Conservation (phyloP, 1,140 invertebrate genomes). For the Cotesia chilonis region DNA sequence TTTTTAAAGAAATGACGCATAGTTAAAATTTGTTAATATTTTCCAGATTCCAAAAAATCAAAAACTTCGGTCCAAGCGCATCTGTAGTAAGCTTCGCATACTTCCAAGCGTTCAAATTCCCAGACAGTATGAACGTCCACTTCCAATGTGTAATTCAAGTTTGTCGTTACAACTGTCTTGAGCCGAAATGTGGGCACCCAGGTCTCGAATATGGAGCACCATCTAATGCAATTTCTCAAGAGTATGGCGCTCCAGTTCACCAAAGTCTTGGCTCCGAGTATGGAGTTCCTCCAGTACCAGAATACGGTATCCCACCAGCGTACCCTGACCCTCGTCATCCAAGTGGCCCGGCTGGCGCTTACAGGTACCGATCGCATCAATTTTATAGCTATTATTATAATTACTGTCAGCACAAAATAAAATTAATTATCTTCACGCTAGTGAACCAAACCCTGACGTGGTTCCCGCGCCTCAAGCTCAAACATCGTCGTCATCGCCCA, state of each 20-base stretch:
- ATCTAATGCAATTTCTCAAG: constrained; percentile 69
- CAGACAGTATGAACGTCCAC: constrained; percentile 96
- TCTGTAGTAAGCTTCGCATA: constrained; percentile 94
- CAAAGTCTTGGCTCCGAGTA: constrained; percentile 73
- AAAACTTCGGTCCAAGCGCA: constrained; percentile 93
- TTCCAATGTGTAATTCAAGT: constrained; percentile 97
- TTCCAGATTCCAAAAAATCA: constrained; percentile 90
- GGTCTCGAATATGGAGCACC: constrained; percentile 78
- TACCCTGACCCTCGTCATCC: constrained; percentile 85
- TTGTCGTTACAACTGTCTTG: constrained; percentile 91
- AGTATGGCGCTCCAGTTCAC: constrained; percentile 73
- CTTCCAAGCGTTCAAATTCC: constrained; percentile 97
- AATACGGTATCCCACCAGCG: constrained; percentile 79
- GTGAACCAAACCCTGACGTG: constrained; percentile 80
- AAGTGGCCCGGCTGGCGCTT: constrained; percentile 80
- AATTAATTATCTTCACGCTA: constrained; percentile 16
- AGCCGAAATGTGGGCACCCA: constrained; percentile 82
- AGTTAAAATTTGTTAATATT: not conserved
- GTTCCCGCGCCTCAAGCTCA: constrained; percentile 82
- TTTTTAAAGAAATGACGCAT: not conserved
- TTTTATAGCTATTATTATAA: not conserved
- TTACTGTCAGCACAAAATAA: not conserved
- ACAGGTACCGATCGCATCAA: constrained; percentile 58
- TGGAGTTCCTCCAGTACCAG: constrained; percentile 71
- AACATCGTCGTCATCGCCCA: constrained; percentile 72